phyloP scores from a whole-genome alignment of 2,888 invertebrate genomes.

The Rhagium mordax region DNA sequence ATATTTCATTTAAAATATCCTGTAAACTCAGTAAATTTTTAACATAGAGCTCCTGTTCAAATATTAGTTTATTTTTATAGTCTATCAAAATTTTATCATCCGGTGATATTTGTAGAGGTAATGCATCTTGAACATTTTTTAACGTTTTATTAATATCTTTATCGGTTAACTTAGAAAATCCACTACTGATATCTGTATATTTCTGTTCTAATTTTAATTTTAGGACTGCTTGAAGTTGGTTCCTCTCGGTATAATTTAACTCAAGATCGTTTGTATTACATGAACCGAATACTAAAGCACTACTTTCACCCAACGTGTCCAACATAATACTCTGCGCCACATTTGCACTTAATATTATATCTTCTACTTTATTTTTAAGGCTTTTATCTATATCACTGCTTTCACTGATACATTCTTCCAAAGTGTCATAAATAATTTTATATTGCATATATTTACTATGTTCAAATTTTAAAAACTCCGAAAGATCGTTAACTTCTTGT shows the following conservation, averaged over 20 bases:
- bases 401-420: conserved; percentile 55
- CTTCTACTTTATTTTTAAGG: conserved; percentile 57
- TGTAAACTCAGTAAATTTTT: conserved; percentile 61
- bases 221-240: conserved; percentile 42
- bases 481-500: conserved; percentile 59
- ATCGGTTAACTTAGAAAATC: conserved; percentile 43
- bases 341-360: conserved; percentile 54
- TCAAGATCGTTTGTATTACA: conserved; percentile 49
- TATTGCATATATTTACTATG: conserved; percentile 56
- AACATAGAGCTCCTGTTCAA: conserved; percentile 64
- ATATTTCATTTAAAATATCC: conserved; percentile 65
- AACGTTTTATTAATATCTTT: conserved; percentile 51
- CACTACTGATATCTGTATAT: conserved; percentile 57
- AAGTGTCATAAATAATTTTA: conserved; percentile 58
- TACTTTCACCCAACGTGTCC: conserved; percentile 31
- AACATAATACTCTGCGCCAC: conserved; percentile 45
- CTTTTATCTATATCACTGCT: conserved; percentile 49
- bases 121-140: conserved; percentile 28
- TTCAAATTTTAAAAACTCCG: conserved; percentile 58
- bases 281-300: conserved; percentile 41
- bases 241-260: conserved; percentile 64
- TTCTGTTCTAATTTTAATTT: conserved; percentile 58
- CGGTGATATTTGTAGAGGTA: conserved; percentile 37
- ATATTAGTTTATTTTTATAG: conserved; percentile 65
- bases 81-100: conserved; percentile 51